These are phyloP conservation scores for Apodemus agrarius DNA, from an alignment of 2,797 vertebrate genomes.

Conservation along the genomic window DNA sequence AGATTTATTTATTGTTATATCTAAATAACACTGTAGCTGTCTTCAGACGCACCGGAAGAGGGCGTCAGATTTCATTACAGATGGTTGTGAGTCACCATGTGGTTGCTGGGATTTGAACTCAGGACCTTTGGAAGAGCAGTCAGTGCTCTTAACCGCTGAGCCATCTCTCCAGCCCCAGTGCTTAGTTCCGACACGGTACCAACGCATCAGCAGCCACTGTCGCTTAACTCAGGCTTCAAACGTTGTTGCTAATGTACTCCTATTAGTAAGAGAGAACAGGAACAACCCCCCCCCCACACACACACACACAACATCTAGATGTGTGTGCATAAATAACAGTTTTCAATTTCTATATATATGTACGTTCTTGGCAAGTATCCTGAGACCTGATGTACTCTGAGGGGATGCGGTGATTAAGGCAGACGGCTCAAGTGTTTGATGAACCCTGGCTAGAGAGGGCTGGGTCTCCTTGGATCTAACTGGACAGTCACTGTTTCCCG, in stretches of 20 bases:
- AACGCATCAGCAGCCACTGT: background rate
- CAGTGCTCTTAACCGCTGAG: no score
- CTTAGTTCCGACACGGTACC: background rate
- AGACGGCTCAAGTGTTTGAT: background rate
- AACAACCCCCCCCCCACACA: background rate
- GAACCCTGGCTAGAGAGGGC: background rate
- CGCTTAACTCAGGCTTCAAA: background rate
- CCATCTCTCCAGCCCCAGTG: no score
- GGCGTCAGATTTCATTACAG: no score
- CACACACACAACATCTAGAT: background rate
- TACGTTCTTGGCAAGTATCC: slow-evolving; percentile 15
- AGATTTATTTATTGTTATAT: no score
- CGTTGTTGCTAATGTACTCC: background rate
- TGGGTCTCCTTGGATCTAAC: background rate
- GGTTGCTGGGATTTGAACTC: no score
- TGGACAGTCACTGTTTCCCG: background rate
- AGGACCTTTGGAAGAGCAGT: no score
- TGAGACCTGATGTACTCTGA: background rate
- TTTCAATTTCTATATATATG: background rate
- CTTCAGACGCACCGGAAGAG: no score
- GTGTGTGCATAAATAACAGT: background rate
- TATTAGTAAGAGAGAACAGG: background rate
- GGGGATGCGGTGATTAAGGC: background rate
- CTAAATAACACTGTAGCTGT: no score
- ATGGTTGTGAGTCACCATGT: no score